These are phyloP conservation scores for Eudasyphora cyanicolor DNA, from an alignment of 2,888 invertebrate species.

Conservation along the genomic window DNA sequence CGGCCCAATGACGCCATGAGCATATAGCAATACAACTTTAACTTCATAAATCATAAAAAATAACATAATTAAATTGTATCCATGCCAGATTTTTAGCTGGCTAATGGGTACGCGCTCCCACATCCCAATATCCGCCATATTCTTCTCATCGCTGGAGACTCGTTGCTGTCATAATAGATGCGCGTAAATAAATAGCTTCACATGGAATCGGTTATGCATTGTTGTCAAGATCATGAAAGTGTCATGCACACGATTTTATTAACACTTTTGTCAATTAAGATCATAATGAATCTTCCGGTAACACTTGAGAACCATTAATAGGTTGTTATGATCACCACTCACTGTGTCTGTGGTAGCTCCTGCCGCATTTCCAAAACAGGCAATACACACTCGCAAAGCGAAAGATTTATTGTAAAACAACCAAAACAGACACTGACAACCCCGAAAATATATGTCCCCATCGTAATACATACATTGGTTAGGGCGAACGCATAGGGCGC, in stretches of 20 bases:
- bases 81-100: too few relatives aligned
- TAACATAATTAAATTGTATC: too few relatives aligned
- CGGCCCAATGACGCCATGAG: too few relatives aligned
- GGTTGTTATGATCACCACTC: conserved; percentile 48
- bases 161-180: too few relatives aligned
- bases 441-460: not conserved
- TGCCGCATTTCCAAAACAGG: not conserved
- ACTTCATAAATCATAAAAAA: too few relatives aligned
- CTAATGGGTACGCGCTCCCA: too few relatives aligned
- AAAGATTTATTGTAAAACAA: conserved; percentile 27
- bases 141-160: too few relatives aligned
- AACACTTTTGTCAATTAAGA: conserved; percentile 65
- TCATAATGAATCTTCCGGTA: conserved; percentile 65
- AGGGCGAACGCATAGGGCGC: not conserved
- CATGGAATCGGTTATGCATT: conserved; percentile 41
- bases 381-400: not conserved
- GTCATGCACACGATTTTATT: conserved; percentile 63
- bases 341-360: not conserved
- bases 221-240: conserved; percentile 61
- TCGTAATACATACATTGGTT: not conserved
- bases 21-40: too few relatives aligned
- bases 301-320: conserved; percentile 65
- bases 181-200: too few relatives aligned
- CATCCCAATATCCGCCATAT: not conserved
- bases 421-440: not conserved